Conservation (phyloP, 1,140 invertebrate species). For the Bombyx mandarina region DNA sequence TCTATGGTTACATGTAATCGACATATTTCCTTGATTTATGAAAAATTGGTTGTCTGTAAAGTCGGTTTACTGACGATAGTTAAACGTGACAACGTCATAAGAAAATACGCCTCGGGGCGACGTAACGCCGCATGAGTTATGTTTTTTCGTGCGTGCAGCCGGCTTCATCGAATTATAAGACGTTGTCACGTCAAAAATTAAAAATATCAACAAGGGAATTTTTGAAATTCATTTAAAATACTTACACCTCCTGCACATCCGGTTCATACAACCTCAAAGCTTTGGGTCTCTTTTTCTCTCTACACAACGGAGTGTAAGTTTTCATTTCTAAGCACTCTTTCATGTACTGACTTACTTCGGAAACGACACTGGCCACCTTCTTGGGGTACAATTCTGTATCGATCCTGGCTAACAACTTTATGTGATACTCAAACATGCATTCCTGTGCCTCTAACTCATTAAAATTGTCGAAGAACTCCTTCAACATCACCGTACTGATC, state of each 20-base stretch:
- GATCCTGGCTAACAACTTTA: conserved; percentile 57
- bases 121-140: too few relatives aligned
- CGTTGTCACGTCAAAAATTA: too few relatives aligned
- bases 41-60: too few relatives aligned
- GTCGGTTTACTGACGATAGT: too few relatives aligned
- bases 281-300: conserved; percentile 80
- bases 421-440: conserved; percentile 58
- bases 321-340: conserved; percentile 65
- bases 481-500: conserved; percentile 70
- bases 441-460: conserved; percentile 69
- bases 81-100: too few relatives aligned
- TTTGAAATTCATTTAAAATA: conserved; percentile 34
- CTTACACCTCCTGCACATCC: conserved; percentile 83
- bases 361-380: conserved; percentile 65
- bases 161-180: too few relatives aligned
- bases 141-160: too few relatives aligned
- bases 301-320: conserved; percentile 64
- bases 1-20: too few relatives aligned
- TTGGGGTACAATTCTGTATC: conserved; percentile 76
- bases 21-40: too few relatives aligned
- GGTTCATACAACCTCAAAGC: conserved; percentile 88
- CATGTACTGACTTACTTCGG: conserved; percentile 63
- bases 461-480: conserved; percentile 72
- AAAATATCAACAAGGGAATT: too few relatives aligned
- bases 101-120: too few relatives aligned